phyloP scores from a whole-genome alignment of 2,797 vertebrate genomes.

The Pachyuromys duprasi region DNA sequence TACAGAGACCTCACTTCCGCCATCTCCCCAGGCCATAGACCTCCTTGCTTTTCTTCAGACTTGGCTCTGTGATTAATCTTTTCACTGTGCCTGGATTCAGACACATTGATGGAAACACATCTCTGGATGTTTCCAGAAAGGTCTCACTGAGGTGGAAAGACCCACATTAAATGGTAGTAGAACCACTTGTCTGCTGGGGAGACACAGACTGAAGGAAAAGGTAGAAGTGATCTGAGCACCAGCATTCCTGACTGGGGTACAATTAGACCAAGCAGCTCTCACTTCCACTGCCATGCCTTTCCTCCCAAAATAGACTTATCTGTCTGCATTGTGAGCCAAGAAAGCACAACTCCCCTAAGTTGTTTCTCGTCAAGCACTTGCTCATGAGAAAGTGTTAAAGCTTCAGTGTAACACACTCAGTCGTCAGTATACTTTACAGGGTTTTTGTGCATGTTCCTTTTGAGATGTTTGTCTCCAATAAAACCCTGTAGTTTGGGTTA shows the following conservation, averaged over 20 bases:
- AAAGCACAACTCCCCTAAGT: too few species aligned
- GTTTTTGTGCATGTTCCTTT: neutral
- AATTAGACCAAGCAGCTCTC: too few species aligned
- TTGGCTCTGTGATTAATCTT: neutral
- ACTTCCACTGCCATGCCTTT: too few species aligned
- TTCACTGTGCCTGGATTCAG: neutral
- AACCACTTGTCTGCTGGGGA: too few species aligned
- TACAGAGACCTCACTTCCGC: too few species aligned
- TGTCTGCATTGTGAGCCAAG: neutral
- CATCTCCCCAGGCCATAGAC: neutral
- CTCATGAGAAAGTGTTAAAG: neutral
- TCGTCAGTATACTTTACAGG: neutral
- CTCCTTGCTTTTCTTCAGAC: neutral
- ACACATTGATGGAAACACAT: neutral
- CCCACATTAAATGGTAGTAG: neutral
- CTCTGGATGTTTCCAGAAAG: neutral
- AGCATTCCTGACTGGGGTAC: neutral
- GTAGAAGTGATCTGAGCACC: neutral
- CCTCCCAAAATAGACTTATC: neutral
- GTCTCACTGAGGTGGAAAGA: neutral
- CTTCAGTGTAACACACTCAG: neutral
- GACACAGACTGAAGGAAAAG: neutral
- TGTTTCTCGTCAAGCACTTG: neutral
- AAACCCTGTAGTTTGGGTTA: neutral
- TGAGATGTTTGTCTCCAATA: constrained; percentile 4